phyloP scores from a whole-genome alignment of 2,888 invertebrate species.

The Omphaloscelis lunosa region DNA sequence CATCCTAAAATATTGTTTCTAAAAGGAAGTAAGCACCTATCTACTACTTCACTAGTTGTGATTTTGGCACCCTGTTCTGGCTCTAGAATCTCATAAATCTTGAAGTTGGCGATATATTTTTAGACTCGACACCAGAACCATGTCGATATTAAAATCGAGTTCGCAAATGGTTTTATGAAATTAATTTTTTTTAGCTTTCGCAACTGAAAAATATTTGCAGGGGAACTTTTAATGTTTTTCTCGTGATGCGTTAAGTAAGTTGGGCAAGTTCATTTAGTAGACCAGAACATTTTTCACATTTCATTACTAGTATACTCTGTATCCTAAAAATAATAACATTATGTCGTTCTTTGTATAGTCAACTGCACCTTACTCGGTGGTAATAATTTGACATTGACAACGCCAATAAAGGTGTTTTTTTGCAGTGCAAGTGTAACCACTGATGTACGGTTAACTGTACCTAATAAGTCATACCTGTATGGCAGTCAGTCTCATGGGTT shows the following conservation, averaged over 20 bases:
- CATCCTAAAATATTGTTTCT: slow-evolving; percentile 58
- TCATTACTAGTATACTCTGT: too few relatives aligned
- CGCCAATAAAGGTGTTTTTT: too few relatives aligned
- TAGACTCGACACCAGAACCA: slow-evolving; percentile 52
- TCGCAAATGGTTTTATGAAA: slow-evolving; percentile 55
- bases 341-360: not conserved
- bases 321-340: too few relatives aligned
- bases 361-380: not conserved
- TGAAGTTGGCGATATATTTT: slow-evolving; percentile 60
- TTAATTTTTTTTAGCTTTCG: slow-evolving; percentile 55
- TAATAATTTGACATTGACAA: not conserved
- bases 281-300: not conserved
- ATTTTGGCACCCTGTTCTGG: slow-evolving; percentile 64
- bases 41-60: slow-evolving; percentile 38
- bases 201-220: slow-evolving; percentile 35
- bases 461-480: too few relatives aligned
- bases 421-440: too few relatives aligned
- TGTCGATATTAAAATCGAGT: slow-evolving; percentile 60
- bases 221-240: slow-evolving; percentile 27
- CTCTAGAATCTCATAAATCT: slow-evolving; percentile 59
- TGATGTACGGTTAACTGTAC: too few relatives aligned
- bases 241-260: not conserved
- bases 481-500: too few relatives aligned
- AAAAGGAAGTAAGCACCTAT: slow-evolving; percentile 45
- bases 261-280: not conserved